These are phyloP conservation scores for Lycia hirtaria DNA, from an alignment of 2,888 invertebrate species.

Conservation along the genomic window DNA sequence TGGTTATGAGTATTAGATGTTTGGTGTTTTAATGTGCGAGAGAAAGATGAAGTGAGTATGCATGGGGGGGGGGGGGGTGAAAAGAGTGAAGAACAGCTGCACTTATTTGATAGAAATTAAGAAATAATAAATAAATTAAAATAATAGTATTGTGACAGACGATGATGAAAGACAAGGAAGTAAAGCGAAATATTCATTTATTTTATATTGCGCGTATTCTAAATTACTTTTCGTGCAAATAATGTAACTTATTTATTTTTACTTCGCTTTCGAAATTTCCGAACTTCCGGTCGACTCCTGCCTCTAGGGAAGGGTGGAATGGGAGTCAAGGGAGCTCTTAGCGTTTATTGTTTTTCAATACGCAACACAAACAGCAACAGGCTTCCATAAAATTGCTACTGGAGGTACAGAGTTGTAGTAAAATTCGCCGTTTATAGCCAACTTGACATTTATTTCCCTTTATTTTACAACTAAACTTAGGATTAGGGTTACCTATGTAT, in stretches of 20 bases:
- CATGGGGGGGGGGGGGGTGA: no score
- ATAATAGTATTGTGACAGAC: not conserved
- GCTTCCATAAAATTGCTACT: not conserved
- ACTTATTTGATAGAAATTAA: no score
- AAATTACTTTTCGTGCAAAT: not conserved
- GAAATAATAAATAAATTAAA: no score
- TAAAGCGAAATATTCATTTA: no score
- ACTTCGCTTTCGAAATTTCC: no score
- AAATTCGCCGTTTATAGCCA: not conserved
- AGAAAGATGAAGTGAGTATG: no score
- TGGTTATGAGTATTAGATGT: no score
- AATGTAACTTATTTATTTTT: not conserved
- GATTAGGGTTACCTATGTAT: no score
- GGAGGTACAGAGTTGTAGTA: not conserved
- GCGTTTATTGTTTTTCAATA: constrained; percentile 38
- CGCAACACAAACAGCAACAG: constrained; percentile 4
- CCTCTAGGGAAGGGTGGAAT: not conserved
- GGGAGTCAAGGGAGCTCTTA: not conserved
- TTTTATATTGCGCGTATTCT: no score
- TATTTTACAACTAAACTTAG: no score
- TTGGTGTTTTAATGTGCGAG: no score
- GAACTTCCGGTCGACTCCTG: not conserved
- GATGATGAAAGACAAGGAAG: not conserved
- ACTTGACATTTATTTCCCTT: not conserved
- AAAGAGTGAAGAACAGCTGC: no score